phyloP scores from a whole-genome alignment of 1,140 invertebrate species.

The Heliconius melpomene region DNA sequence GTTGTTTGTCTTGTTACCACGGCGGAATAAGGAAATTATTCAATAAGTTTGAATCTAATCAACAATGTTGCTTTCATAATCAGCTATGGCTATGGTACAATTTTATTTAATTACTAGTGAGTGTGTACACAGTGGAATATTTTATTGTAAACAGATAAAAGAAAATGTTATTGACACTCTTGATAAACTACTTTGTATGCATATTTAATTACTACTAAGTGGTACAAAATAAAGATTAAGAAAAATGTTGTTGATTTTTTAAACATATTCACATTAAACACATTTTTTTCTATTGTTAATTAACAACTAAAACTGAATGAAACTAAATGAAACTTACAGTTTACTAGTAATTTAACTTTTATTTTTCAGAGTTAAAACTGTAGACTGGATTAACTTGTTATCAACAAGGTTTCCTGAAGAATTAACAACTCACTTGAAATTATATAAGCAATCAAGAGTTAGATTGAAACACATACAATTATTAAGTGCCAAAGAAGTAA shows the following conservation, averaged over 20 bases:
- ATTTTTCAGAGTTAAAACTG: slow-evolving; percentile 87
- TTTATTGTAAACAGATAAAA: slow-evolving; percentile 6
- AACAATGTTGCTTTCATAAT: no score
- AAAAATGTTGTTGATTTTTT: neutral
- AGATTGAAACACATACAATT: slow-evolving; percentile 72
- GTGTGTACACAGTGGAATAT: neutral
- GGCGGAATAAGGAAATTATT: no score
- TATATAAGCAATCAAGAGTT: slow-evolving; percentile 89
- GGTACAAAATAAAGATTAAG: neutral
- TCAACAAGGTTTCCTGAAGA: slow-evolving; percentile 94
- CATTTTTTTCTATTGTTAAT: no score
- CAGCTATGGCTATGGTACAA: no score
- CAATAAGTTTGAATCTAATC: no score
- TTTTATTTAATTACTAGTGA: no score
- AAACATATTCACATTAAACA: no score
- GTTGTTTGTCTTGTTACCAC: no score
- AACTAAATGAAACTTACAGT: no score
- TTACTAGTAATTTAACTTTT: no score
- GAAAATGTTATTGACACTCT: slow-evolving; percentile 27
- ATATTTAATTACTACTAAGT: neutral
- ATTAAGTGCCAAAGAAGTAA: slow-evolving; percentile 77
- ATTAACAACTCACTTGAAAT: slow-evolving; percentile 92
- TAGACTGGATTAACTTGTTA: slow-evolving; percentile 94
- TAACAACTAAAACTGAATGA: no score
- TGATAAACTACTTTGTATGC: slow-evolving; percentile 26